These are phyloP conservation scores for Myotis brandtii DNA, from an alignment of 2,113 vertebrate genomes.

Conservation along the genomic window DNA sequence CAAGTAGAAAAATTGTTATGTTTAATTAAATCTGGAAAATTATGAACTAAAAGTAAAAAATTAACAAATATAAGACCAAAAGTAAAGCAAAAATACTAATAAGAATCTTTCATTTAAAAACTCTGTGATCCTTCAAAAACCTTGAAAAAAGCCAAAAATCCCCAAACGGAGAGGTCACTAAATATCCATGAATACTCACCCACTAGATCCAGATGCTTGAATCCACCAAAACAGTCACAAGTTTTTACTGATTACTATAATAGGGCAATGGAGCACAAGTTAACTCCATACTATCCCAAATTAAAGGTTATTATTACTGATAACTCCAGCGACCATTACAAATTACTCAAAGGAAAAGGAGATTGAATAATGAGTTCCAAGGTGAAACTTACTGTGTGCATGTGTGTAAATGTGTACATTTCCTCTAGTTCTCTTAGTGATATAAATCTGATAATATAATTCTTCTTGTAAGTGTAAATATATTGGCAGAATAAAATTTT, in stretches of 20 bases:
- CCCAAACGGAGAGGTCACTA: constrained; percentile 73
- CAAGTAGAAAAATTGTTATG: constrained; percentile 16
- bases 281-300: constrained; percentile 74
- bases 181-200: constrained; percentile 78
- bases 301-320: constrained; percentile 39
- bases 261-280: constrained; percentile 71
- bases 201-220: constrained; percentile 80
- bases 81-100: constrained; percentile 49
- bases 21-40: constrained; percentile 62
- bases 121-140: constrained; percentile 40
- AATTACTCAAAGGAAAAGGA: constrained; percentile 59
- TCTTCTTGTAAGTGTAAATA: constrained; percentile 26
- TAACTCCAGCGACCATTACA: constrained; percentile 55
- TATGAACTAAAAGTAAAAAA: constrained; percentile 51
- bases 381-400: constrained; percentile 11
- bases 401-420: constrained; percentile 26
- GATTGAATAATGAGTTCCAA: constrained; percentile 21
- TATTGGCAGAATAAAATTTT: neutral
- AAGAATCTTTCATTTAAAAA: constrained; percentile 64
- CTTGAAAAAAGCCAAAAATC: constrained; percentile 67
- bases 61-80: constrained; percentile 50
- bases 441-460: neutral
- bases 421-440: neutral
- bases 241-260: constrained; percentile 81
- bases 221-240: constrained; percentile 80